phyloP scores from a whole-genome alignment of 2,888 invertebrate genomes.

The Hydropsyche betteni region DNA sequence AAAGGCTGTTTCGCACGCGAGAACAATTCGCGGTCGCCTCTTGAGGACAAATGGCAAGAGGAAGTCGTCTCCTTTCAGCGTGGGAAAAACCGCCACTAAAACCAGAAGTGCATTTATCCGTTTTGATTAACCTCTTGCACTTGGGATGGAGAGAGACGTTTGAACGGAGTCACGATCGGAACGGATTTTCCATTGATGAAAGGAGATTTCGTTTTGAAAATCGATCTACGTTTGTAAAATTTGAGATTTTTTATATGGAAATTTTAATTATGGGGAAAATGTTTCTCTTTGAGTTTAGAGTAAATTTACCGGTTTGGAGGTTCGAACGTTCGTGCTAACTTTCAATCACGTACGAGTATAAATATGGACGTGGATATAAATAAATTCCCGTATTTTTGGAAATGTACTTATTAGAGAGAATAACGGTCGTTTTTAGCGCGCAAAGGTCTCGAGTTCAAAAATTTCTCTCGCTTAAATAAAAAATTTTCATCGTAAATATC shows the following conservation, averaged over 20 bases:
- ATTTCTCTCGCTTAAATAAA: not conserved
- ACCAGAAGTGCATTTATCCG: slow-evolving; percentile 28
- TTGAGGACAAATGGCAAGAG: slow-evolving; percentile 13
- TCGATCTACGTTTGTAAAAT: not conserved
- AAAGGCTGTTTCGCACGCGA: slow-evolving; percentile 20
- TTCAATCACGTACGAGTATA: too few species aligned
- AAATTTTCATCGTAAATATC: not conserved
- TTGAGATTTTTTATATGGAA: too few species aligned
- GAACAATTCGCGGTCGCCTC: not conserved
- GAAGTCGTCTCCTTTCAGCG: not conserved
- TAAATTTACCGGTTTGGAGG: too few species aligned
- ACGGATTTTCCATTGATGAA: not conserved
- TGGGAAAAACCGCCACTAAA: slow-evolving; percentile 11
- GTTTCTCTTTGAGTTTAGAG: too few species aligned
- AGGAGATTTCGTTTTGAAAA: not conserved
- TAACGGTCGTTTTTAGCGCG: slow-evolving; percentile 5
- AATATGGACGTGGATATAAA: too few species aligned
- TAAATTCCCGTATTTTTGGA: slow-evolving; percentile 13
- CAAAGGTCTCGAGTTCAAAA: slow-evolving; percentile 18
- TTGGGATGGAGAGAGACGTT: too few species aligned
- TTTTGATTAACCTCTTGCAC: slow-evolving; percentile 28
- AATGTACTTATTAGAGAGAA: not conserved
- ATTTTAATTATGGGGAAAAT: too few species aligned
- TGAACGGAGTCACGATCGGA: too few species aligned
- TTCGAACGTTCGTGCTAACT: too few species aligned